Evolutionary conservation across 2,113 vertebrate genomes (phyloP), one percentile per base, ranked within the genome.

Genomic region (Raja brachyura): DNA sequence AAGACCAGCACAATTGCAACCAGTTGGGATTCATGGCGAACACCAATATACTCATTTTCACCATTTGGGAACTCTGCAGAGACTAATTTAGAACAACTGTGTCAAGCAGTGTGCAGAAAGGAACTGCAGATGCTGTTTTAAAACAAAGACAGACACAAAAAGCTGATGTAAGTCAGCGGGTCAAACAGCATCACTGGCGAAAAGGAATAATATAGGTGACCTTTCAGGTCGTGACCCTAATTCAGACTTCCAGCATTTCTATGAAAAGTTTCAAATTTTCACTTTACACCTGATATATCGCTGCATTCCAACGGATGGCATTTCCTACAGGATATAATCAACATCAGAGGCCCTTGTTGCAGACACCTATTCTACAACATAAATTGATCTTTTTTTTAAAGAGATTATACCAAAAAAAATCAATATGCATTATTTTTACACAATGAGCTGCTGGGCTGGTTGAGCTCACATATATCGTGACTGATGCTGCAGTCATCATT

Each of bases 361-460:
- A 88, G 61, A 31, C 10, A 63, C 61, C 61, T 31, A 88, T 88
- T 88, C 28, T 88, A 56, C 13, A 88, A 88, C 11, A 63, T 88
- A 88, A 31, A 61, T 6, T 88, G 11, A 25, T 63, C 59, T 14
- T 28, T 61, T 48, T 88, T 63, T 63, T 20, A 88, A 88, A 88
- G 10, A 83, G 56, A 28, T n/a, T 54, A 28, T n/a, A 85, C 28
- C 25, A 59, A 88, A 63, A 48, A 88, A 3, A 28, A 88, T 88
- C 83, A 85, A 54, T 63, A 56, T 25, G 59, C 63, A 31, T 66
- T 88, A 88, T 88, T 88, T 88, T 88, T 6, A 63, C 59, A 88
- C 70, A 13, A 61, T 66, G 4, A 63, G n/a, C 31, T 66, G 61
- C 28, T 88, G 31, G 63, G 83, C 83, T 86, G 59, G 59, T 88